Evolutionary conservation across 2,888 invertebrate species (phyloP), one percentile per base, ranked within the genome.

Genomic region (Cryptus viduatorius): DNA sequence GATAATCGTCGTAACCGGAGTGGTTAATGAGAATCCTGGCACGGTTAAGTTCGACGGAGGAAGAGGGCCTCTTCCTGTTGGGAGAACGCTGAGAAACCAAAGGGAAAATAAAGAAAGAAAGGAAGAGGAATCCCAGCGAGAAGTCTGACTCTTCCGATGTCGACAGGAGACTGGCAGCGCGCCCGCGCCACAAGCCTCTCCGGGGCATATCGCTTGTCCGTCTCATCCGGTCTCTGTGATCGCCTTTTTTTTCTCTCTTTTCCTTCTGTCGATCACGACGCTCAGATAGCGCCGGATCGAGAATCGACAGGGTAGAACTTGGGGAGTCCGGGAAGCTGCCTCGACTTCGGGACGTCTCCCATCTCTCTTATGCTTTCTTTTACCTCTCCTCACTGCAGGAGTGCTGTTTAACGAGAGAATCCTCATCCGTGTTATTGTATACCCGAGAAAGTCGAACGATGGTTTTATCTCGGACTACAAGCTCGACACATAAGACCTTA

Each of bases 1-100:
- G 91, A 91, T 92, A 92, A 89, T 90, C 88, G 87, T 86, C 87
- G 86, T 79, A 83, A 82, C 80, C 82, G 79, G 73, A 83, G 84
- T 82, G 80, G 76, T 86, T 86, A 86, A 87, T 86, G 86, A 86
- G 87, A 86, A 77, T 79, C 72, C 68, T 79, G 76, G 69, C 61
- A 69, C 53, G 64, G 86, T 86, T 82, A 56, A 79, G 75, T 19
- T 56, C 44, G 53, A n/a, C n/a, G 48, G 56, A 24, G 16, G 5
- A 31, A n/a, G n/a, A n/a, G n/a, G n/a, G 44, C 10, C 31, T 10
- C 44, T 79, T 71, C 37, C 46, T 19, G 24, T 44, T 67, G 42
- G 42, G 68, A 59, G 56, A 76, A 48, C 37, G 59, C n/a, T 5
- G 48, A 48, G 44, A 31, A 65, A 50, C 69, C 48, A 50, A 78